phyloP scores from a whole-genome alignment of 2,797 vertebrate species.

The Ctenosaura bakeri region DNA sequence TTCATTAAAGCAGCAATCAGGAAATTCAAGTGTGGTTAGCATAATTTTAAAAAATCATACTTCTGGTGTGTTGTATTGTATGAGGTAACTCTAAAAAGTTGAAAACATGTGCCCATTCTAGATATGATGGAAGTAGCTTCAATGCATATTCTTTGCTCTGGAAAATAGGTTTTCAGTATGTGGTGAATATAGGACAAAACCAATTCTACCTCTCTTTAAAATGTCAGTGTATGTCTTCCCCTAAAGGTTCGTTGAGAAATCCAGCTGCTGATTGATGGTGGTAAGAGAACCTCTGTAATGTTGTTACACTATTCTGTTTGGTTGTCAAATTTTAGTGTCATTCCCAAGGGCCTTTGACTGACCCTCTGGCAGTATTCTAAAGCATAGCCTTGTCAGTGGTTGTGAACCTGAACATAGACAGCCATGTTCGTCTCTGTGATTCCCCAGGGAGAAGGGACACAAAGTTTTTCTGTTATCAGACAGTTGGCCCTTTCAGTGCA shows the following conservation, averaged over 20 bases:
- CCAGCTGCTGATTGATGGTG: neutral
- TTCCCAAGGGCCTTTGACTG: conserved; percentile 2
- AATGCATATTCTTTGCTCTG: neutral
- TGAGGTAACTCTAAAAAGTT: neutral
- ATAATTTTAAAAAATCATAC: neutral
- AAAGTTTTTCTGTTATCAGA: neutral
- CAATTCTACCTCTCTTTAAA: neutral
- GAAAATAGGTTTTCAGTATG: neutral
- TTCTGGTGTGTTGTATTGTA: neutral
- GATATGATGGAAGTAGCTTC: too few species aligned
- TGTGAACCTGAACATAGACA: neutral
- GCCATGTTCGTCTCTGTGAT: neutral
- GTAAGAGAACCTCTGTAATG: neutral
- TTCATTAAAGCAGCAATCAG: neutral
- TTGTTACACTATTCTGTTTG: neutral
- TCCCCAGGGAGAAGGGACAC: neutral
- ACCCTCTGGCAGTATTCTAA: neutral
- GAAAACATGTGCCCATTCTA: conserved; percentile 1
- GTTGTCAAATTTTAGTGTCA: neutral
- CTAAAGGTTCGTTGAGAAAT: neutral
- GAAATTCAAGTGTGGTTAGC: neutral
- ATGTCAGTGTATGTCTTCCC: neutral
- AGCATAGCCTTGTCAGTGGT: neutral
- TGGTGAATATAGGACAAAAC: neutral
- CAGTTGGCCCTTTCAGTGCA: too few species aligned